Conservation (phyloP, 1,140 invertebrate genomes). For the Trichogramma pretiosum region DNA sequence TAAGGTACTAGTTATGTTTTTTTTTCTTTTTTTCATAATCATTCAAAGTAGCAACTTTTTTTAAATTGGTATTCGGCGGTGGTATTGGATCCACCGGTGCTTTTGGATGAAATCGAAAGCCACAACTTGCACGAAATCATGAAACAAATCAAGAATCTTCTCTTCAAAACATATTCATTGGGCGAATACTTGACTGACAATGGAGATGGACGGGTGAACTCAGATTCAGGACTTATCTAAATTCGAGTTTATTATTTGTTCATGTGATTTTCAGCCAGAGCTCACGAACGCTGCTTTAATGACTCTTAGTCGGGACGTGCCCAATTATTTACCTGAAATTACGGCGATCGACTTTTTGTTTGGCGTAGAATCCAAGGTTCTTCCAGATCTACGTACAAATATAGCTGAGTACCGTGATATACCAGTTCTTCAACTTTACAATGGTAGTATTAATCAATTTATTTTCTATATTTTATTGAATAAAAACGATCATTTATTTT, state of each 20-base stretch:
- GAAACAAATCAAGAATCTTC: slow-evolving; percentile 22
- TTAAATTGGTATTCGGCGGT: slow-evolving; percentile 18
- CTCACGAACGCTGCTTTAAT: slow-evolving; percentile 8
- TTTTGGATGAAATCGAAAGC: slow-evolving; percentile 21
- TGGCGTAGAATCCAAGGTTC: slow-evolving; percentile 5
- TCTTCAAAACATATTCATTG: slow-evolving; percentile 26
- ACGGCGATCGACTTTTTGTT: slow-evolving; percentile 27
- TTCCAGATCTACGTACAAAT: slow-evolving; percentile 21
- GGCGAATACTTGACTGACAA: slow-evolving; percentile 22
- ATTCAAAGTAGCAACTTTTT: slow-evolving; percentile 29
- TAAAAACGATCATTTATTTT: slow-evolving; percentile 44
- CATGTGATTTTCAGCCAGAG: slow-evolving; percentile 1
- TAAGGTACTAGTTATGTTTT: slow-evolving; percentile 19
- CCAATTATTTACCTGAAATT: slow-evolving; percentile 22
- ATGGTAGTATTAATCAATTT: slow-evolving; percentile 23
- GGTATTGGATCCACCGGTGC: slow-evolving; percentile 19
- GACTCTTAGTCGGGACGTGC: slow-evolving; percentile 6
- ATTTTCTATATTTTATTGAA: slow-evolving; percentile 21
- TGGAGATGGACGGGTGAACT: no score
- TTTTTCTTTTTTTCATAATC: no score
- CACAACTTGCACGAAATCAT: slow-evolving; percentile 18
- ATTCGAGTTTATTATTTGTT: slow-evolving; percentile 1
- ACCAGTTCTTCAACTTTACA: slow-evolving; percentile 22
- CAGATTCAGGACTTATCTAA: no score
- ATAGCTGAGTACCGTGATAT: slow-evolving; percentile 13